Percentiles rank a stretch among this genome's conserved stretches.
These are phyloP conservation scores for Oryctes rhinoceros DNA, from an alignment of 1,140 invertebrate species.

Conservation along the genomic window DNA sequence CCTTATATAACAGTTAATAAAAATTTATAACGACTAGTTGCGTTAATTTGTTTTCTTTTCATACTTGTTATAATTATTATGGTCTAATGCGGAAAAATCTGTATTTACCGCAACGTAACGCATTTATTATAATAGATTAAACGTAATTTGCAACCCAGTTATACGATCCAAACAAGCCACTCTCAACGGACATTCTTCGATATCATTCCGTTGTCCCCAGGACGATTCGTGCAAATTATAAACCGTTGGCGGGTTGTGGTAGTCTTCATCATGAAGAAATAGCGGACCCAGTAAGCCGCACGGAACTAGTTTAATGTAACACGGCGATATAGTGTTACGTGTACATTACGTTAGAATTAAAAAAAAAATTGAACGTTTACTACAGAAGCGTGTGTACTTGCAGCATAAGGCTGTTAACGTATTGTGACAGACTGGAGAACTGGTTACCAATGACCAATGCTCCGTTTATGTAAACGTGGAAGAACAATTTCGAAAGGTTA, in stretches of 20 bases:
- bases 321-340: not conserved
- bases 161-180: not conserved
- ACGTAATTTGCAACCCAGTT: not conserved
- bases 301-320: not conserved
- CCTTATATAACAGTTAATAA: not conserved
- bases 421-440: not conserved
- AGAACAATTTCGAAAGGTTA: not conserved
- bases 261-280: not conserved
- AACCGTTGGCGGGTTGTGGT: not conserved
- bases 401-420: not conserved
- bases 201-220: constrained; percentile 3
- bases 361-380: not conserved
- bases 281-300: constrained; percentile 6
- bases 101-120: not conserved
- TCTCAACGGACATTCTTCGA: not conserved
- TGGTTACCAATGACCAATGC: not conserved
- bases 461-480: not conserved
- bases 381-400: not conserved
- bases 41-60: not conserved
- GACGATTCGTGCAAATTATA: not conserved
- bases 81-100: not conserved
- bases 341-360: not conserved
- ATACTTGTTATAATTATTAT: not conserved
- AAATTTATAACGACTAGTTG: not conserved
- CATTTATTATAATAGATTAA: not conserved